A percentile compares a stretch with the other conserved stretches of the same genome.
phyloP scores from a whole-genome alignment of 2,113 vertebrate species.

The Pseudorasbora parva region DNA sequence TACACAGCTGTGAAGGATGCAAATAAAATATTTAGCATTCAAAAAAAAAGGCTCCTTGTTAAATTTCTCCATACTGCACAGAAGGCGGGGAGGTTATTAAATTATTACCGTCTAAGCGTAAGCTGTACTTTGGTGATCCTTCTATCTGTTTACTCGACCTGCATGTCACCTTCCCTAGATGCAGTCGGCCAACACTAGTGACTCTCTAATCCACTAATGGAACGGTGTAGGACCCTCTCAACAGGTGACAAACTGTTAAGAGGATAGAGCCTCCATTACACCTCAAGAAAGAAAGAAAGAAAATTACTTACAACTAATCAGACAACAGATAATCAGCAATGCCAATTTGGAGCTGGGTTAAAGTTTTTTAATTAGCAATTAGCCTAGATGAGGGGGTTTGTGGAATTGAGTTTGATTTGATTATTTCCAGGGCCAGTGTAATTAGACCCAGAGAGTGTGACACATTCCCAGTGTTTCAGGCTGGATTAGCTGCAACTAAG shows the following conservation, averaged over 20 bases:
- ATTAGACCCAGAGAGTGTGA: slow-evolving; percentile 18
- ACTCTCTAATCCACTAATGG: slow-evolving; percentile 62
- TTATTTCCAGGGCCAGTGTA: slow-evolving; percentile 32
- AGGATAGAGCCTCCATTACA: background rate
- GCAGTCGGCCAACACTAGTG: background rate
- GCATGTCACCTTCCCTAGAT: background rate
- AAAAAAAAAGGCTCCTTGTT: background rate
- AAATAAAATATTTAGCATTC: slow-evolving; percentile 55
- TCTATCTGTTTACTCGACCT: background rate
- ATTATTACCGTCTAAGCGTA: background rate
- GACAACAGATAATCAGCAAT: slow-evolving; percentile 7
- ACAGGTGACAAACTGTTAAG: slow-evolving; percentile 48
- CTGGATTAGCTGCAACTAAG: slow-evolving; percentile 39
- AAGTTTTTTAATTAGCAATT: slow-evolving; percentile 29
- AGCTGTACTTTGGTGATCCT: background rate
- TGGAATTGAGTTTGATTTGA: slow-evolving; percentile 31
- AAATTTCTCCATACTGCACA: background rate
- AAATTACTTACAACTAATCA: background rate
- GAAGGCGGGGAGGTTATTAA: background rate
- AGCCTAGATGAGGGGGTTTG: background rate
- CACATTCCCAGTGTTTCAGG: background rate
- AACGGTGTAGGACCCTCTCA: slow-evolving; percentile 54
- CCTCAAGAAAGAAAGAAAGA: background rate
- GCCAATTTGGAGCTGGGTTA: background rate
- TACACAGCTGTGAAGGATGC: background rate